Evolutionary conservation across 2,888 invertebrate species (phyloP), one percentile per base, ranked within the genome.

Genomic region (Pasiphila rectangulata): DNA sequence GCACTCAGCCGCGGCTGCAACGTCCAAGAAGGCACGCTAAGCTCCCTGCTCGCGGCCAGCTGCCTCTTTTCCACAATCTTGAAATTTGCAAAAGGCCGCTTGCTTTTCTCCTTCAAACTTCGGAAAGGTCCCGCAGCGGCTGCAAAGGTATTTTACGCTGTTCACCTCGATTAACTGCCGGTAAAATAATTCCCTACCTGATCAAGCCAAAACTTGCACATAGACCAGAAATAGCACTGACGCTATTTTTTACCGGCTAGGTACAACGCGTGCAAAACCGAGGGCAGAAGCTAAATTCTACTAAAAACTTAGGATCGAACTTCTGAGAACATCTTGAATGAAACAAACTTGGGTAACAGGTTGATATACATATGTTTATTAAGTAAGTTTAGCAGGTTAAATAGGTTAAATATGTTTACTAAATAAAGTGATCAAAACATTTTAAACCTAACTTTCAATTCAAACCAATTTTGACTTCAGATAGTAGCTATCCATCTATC

Each of bases 61-160:
- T 51, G 56, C 61, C 58, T 67, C 48, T 56, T 25, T 17, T 57
- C 60, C 50, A 56, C 64, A 4, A 63, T 61, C 70, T 69, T 76
- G 66, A 55, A 30, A 54, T 49, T 51, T 34, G 61, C 52, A 59
- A 63, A 37, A 46, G 46, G 57, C 59, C 57, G 64, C 49, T 56
- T 36, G 56, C 56, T 63, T 64, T 52, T 54, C 64, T 64, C 60
- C 68, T 58, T 71, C 70, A 59, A 55, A 54, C 71, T 68, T 67
- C 74, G 69, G 57, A 66, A 59, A 57, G 64, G 60, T 60, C 61
- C 70, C 67, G 74, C 74, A 61, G 67, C 54, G 60, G 79, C 84
- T 84, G 84, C 63, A 84, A 84, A 82, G 70, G 72, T 75, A 77
- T 65, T 67, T 67, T 65, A 77, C 62, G 72, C 75, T 81, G 63